phyloP scores from a whole-genome alignment of 2,113 vertebrate genomes.

The Ptyas mucosa region DNA sequence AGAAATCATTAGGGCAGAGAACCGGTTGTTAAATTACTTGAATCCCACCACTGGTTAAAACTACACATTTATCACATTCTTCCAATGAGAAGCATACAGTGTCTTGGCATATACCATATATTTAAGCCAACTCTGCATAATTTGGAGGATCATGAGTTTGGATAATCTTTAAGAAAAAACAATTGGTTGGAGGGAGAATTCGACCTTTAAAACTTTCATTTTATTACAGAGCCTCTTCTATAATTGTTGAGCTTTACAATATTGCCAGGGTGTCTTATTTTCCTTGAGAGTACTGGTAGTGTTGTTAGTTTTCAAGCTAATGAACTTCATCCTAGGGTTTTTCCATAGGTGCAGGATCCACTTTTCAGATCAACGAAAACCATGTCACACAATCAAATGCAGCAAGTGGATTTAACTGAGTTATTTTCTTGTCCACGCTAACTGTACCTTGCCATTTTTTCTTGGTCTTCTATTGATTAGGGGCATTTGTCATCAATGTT shows the following conservation, averaged over 20 bases:
- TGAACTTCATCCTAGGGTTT: neutral
- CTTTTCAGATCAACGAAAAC: neutral
- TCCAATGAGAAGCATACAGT: neutral
- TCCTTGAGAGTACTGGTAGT: neutral
- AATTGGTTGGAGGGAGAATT: neutral
- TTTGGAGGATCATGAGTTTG: neutral
- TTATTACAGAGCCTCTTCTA: neutral
- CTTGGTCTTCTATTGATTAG: neutral
- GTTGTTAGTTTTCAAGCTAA: neutral
- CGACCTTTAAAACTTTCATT: neutral
- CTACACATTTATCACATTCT: neutral
- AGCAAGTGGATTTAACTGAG: neutral
- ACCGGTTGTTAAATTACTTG: too few species aligned
- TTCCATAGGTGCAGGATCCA: neutral
- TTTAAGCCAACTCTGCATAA: neutral
- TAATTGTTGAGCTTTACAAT: neutral
- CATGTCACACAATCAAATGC: neutral
- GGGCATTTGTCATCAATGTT: neutral
- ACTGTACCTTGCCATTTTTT: neutral
- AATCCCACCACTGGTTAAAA: neutral
- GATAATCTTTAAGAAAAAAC: neutral
- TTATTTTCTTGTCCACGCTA: neutral
- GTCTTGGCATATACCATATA: neutral
- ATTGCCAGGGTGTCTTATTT: neutral
- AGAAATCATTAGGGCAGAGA: too few species aligned